Base-by-base conservation (phyloP, 1,140 invertebrate species). In the Phymorhynchus buccinoides region DNA sequence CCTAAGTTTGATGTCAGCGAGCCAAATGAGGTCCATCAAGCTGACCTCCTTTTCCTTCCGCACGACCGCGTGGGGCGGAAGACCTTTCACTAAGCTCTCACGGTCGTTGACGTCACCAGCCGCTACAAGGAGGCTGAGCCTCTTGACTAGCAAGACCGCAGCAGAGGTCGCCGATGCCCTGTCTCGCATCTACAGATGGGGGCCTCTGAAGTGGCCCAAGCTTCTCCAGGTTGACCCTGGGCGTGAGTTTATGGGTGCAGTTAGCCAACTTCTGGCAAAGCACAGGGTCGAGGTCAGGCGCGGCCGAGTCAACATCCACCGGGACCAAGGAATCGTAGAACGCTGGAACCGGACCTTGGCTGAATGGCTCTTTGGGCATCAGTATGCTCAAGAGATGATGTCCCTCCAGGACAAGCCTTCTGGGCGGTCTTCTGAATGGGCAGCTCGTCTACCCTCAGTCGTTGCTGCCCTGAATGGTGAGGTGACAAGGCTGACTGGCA, bases 21-120 rank as follows among this genome's bases (percentile, higher is more conserved):
- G 18, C 84, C 82, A 35, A 89, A 88, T 44, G 84, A 75, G 68
- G 87, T 88, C 1, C 85, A 89, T 62, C 87, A 89, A 56, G 87
- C 83, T n/a, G 85, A 88, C 78, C 71, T 87, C 22, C 44, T 48
- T 18, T 88, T 86, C 78, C 42, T 89, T 12, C 88, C 86, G n/a
- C 88, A 87, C 62, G 87, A 89, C 48, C 30, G 16, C 16, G 73
- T 86, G 3, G 66, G 83, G n/a, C n/a, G 62, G 1, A 32, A 80
- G 12, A 88, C 81, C 39, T 87, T 84, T 52, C 86, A 83, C 48
- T 88, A 87, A 77, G 83, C 80, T 14, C 68, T 87, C 68, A 87
- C 85, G 16, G 56, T 86, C 0, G 86, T 87, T 56, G 88, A 88
- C 83, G 42, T 87, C 22, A 84, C 85, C 48, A 62, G 39, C 32